These are phyloP conservation scores for Saccostrea cuccullata DNA, from an alignment of 1,140 invertebrate species.

Conservation along the genomic window DNA sequence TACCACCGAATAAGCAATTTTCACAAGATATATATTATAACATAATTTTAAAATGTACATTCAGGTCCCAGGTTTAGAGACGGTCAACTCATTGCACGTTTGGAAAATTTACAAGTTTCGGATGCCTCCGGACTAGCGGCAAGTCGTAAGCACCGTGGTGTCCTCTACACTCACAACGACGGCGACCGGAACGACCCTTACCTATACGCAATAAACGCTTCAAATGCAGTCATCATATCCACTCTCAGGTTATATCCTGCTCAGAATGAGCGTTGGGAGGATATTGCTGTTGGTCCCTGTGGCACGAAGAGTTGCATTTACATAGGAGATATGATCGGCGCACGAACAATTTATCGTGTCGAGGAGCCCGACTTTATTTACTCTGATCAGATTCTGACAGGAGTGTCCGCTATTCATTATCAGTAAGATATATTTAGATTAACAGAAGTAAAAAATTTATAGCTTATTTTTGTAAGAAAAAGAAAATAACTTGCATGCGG, in stretches of 20 bases:
- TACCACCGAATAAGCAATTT: too few species aligned
- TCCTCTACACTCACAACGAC: slow-evolving; percentile 60
- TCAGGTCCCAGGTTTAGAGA: background rate
- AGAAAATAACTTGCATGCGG: too few species aligned
- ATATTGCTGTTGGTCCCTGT: slow-evolving; percentile 60
- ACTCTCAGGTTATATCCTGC: slow-evolving; percentile 46
- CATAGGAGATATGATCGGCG: slow-evolving; percentile 37
- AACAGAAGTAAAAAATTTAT: too few species aligned
- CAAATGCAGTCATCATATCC: slow-evolving; percentile 15
- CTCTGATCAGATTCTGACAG: background rate
- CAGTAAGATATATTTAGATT: background rate
- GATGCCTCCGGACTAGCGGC: slow-evolving; percentile 59
- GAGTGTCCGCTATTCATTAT: background rate
- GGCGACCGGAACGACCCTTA: background rate
- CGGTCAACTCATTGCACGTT: background rate
- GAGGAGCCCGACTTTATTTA: slow-evolving; percentile 42
- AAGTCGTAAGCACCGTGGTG: slow-evolving; percentile 45
- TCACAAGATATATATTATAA: too few species aligned
- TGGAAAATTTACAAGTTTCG: background rate
- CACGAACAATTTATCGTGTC: slow-evolving; percentile 54
- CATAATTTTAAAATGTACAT: background rate
- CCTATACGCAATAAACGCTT: slow-evolving; percentile 48
- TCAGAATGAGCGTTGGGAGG: slow-evolving; percentile 57
- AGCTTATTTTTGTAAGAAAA: too few species aligned
- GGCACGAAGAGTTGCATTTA: slow-evolving; percentile 48